Percentiles rank a stretch among this genome's conserved stretches.
phyloP scores from a whole-genome alignment of 2,113 vertebrate genomes.

The Empidonax traillii region DNA sequence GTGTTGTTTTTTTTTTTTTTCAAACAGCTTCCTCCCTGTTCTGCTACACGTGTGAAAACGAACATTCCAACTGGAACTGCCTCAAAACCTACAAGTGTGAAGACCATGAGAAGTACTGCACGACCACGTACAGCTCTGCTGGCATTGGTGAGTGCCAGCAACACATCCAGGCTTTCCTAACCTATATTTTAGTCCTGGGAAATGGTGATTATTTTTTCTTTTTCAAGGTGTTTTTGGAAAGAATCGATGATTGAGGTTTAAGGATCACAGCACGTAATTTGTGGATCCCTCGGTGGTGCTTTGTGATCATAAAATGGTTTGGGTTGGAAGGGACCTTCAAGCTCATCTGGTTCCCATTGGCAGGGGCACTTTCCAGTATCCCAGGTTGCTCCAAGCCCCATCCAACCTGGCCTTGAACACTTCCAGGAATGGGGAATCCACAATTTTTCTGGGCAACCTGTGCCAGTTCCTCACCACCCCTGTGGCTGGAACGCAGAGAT shows the following conservation, averaged over 20 bases:
- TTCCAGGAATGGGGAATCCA: not conserved
- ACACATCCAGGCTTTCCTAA: not conserved
- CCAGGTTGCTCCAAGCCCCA: not conserved
- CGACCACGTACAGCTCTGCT: not conserved
- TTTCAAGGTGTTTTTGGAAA: not conserved
- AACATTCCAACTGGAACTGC: slow-evolving; percentile 64
- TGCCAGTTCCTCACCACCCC: not conserved
- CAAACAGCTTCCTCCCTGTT: slow-evolving; percentile 41
- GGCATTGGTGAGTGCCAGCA: not conserved
- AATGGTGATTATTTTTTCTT: not conserved
- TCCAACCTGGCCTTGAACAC: not conserved
- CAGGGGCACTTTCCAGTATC: not conserved
- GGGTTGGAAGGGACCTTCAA: not conserved
- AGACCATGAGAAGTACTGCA: slow-evolving; percentile 31
- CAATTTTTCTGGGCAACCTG: not conserved
- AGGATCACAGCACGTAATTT: accelerated
- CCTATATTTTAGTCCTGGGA: not conserved
- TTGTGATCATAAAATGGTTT: not conserved
- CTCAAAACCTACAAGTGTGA: slow-evolving; percentile 50
- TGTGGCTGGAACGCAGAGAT: not conserved
- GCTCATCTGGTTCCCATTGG: not conserved
- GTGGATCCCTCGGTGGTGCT: not conserved
- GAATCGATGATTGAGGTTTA: not conserved
- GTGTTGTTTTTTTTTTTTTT: not conserved
- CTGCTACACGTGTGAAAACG: not conserved